Conservation (phyloP, 2,797 vertebrate species). For the Pipistrellus pipistrellus region DNA sequence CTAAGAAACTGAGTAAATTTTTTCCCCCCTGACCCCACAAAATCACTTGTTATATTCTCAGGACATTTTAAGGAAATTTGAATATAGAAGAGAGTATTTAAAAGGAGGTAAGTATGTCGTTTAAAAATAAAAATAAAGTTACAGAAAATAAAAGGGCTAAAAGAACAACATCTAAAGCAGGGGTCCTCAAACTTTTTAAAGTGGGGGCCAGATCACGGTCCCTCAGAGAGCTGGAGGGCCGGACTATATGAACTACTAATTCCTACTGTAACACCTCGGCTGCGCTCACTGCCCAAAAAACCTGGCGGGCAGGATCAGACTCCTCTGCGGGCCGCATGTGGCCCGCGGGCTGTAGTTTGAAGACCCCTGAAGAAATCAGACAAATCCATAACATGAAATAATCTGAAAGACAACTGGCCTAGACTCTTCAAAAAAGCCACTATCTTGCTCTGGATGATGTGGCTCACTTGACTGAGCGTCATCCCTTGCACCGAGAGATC, state of each 20-base stretch:
- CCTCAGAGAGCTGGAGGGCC: no score
- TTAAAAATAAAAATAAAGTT: slow-evolving; percentile 56
- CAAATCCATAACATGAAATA: neutral
- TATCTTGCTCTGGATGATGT: neutral
- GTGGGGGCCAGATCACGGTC: no score
- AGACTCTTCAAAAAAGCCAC: slow-evolving; percentile 20
- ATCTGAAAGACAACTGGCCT: neutral
- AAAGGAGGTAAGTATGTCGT: neutral
- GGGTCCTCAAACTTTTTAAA: no score
- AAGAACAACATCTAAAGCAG: neutral
- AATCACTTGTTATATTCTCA: slow-evolving; percentile 40
- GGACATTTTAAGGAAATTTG: slow-evolving; percentile 17
- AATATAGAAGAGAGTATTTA: slow-evolving; percentile 9
- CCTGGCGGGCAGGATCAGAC: no score
- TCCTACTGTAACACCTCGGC: no score
- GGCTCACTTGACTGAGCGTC: neutral
- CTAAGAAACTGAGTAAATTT: neutral
- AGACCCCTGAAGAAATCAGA: no score
- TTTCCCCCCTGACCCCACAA: neutral
- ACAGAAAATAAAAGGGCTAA: slow-evolving; percentile 24
- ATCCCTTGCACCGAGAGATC: neutral
- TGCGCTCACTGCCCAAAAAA: no score
- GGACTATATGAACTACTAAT: no score
- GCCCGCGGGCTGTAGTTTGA: no score
- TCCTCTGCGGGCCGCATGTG: no score